phyloP scores from a whole-genome alignment of 2,113 vertebrate genomes.

The Oryzias woworae region DNA sequence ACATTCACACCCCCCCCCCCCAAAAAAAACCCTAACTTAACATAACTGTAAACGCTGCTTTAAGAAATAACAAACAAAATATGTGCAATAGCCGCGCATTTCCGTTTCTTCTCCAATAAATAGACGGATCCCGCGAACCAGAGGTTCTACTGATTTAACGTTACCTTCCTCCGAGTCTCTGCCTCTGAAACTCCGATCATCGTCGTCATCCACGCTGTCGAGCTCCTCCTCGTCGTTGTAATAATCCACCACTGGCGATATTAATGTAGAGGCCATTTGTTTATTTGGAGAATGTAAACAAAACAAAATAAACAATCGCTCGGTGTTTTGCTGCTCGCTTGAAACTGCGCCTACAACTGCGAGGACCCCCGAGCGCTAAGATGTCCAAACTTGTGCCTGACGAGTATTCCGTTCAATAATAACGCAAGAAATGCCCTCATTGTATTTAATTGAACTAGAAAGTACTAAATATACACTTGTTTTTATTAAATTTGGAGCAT shows the following conservation, averaged over 20 bases:
- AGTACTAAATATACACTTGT: too few relatives aligned
- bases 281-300: slow-evolving; percentile 63
- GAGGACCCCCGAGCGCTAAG: slow-evolving; percentile 46
- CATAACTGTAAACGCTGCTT: not conserved
- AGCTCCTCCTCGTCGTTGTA: slow-evolving; percentile 94
- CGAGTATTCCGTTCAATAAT: not conserved
- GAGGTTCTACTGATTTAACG: slow-evolving; percentile 16
- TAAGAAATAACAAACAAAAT: not conserved
- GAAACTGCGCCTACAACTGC: slow-evolving; percentile 67
- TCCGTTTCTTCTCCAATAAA: slow-evolving; percentile 48
- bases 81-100: slow-evolving; percentile 10
- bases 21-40: not conserved
- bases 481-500: too few relatives aligned
- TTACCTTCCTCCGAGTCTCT: slow-evolving; percentile 93
- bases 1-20: too few relatives aligned
- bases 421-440: not conserved
- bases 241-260: slow-evolving; percentile 87
- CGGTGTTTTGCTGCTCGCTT: slow-evolving; percentile 65
- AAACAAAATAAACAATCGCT: slow-evolving; percentile 68
- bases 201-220: slow-evolving; percentile 92
- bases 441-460: too few relatives aligned
- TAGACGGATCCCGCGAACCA: slow-evolving; percentile 40
- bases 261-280: slow-evolving; percentile 86
- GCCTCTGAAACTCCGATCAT: slow-evolving; percentile 90
- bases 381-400: slow-evolving; percentile 51